phyloP scores from a whole-genome alignment of 1,140 invertebrate species.

The Homarus americanus region DNA sequence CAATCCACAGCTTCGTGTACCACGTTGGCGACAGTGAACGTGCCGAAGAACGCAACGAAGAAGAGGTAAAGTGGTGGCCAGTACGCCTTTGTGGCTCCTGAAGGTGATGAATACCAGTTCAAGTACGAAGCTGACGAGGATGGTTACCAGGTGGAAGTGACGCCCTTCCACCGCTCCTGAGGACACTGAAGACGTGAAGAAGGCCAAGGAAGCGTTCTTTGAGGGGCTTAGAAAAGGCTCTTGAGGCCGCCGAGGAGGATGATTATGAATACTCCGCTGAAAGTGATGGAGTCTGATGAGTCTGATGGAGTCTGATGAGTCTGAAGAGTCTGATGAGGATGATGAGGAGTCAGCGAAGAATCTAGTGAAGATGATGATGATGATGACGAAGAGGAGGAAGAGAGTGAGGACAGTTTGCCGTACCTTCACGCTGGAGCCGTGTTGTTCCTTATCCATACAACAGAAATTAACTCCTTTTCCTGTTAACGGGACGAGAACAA shows the following conservation, averaged over 20 bases:
- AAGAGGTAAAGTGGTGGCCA: slow-evolving; percentile 77
- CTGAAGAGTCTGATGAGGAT: slow-evolving; percentile 57
- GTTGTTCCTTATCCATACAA: too few relatives aligned
- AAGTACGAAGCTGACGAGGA: slow-evolving; percentile 77
- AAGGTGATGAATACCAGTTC: slow-evolving; percentile 77
- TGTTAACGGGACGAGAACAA: too few relatives aligned
- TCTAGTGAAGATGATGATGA: slow-evolving; percentile 33
- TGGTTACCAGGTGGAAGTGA: slow-evolving; percentile 76
- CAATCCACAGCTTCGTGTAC: slow-evolving; percentile 63
- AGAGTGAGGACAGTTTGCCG: too few relatives aligned
- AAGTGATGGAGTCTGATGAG: too few relatives aligned
- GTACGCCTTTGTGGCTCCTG: slow-evolving; percentile 78
- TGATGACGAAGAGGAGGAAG: not conserved
- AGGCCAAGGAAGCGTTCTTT: slow-evolving; percentile 71
- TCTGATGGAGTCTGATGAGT: slow-evolving; percentile 21
- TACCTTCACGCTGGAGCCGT: too few relatives aligned
- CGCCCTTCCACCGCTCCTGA: slow-evolving; percentile 73
- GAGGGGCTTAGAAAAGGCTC: slow-evolving; percentile 67
- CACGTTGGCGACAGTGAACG: slow-evolving; percentile 72
- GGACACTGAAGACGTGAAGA: slow-evolving; percentile 74
- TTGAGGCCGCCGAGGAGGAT: slow-evolving; percentile 69
- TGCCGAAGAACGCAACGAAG: slow-evolving; percentile 74
- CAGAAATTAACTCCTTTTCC: too few relatives aligned
- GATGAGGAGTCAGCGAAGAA: slow-evolving; percentile 39
- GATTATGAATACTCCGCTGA: slow-evolving; percentile 64